A percentile compares a stretch with the other conserved stretches of the same genome.
Conservation (phyloP, 1,140 invertebrate genomes). For the Leucophenga varia region DNA sequence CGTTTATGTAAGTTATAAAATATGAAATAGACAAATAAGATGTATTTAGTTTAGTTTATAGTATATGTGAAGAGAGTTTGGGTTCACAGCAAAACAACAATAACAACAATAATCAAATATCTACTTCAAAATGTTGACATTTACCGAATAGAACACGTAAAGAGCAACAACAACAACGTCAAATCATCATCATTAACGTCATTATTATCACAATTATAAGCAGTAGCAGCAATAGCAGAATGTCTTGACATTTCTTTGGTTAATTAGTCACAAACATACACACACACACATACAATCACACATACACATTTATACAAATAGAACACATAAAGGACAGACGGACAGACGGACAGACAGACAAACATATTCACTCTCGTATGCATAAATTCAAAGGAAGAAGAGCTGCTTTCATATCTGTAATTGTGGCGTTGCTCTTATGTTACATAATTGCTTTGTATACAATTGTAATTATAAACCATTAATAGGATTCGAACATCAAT, state of each 20-base stretch:
- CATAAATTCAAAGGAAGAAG: background rate
- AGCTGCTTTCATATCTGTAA: background rate
- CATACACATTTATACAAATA: background rate
- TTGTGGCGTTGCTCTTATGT: conserved; percentile 15
- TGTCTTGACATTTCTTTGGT: conserved; percentile 28
- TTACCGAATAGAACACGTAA: too few species aligned
- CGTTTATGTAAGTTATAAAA: conserved; percentile 24
- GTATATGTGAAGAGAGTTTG: conserved; percentile 3
- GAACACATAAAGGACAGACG: too few species aligned
- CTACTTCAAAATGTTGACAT: too few species aligned
- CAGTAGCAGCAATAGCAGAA: conserved; percentile 26
- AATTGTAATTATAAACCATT: conserved; percentile 53
- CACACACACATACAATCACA: conserved; percentile 11
- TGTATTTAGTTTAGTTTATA: conserved; percentile 36
- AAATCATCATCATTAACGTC: conserved; percentile 46
- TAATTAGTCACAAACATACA: conserved; percentile 34
- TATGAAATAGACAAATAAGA: conserved; percentile 28
- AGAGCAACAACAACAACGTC: too few species aligned
- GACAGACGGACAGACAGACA: too few species aligned
- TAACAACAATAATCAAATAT: too few species aligned
- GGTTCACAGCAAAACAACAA: too few species aligned
- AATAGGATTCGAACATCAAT: conserved; percentile 50
- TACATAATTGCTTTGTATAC: conserved; percentile 50
- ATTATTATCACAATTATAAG: conserved; percentile 11
- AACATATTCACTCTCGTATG: too few species aligned